Base-by-base conservation (phyloP, 1,140 invertebrate genomes). In the Zaprionus taronus region DNA sequence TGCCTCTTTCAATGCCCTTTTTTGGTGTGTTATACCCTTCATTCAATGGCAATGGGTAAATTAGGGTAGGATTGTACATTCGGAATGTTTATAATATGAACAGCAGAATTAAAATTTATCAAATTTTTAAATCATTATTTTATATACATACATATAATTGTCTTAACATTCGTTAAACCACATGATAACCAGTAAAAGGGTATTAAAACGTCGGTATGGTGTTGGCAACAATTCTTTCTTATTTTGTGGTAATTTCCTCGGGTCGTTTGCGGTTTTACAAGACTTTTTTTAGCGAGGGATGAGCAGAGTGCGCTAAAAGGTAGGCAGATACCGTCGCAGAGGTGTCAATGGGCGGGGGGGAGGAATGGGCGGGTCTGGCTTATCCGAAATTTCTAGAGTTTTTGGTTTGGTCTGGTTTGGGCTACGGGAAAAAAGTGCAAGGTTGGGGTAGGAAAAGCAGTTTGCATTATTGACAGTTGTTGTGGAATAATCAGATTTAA, bases 401-500 rank as follows among this genome's bases (percentile, higher is more conserved):
- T 47, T 47, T 17, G 41, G 41, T 17, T 44, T 11, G 41, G n/a
- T 44, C 41, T 44, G n/a, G n/a, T n/a, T 47, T 17, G 41, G 38
- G 41, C 41, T 9, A 47, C 2, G 2, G 1, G 3, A 47, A 47
- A 47, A 17, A 47, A 17, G 41, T 47, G 41, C 41, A 47, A 47
- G 41, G n/a, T 47, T 44, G 41, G 41, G 41, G 15, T n/a, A n/a
- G 41, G 41, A 44, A 47, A 56, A 78, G 55, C 76, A 73, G 60
- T 81, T 81, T 79, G 85, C 81, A 84, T 89, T 90, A 89, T 89
- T 89, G 84, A 89, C 84, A 89, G 84, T 89, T 89, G 84, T 90
- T 90, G 85, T 84, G 84, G 85, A 89, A 89, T 89, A 89, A 89
- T 89, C 84, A 81, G 85, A 89, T 90, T 89, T 90, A 84, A 90